phyloP scores from a whole-genome alignment of 2,888 invertebrate genomes.

The Eupeodes latifasciatus region DNA sequence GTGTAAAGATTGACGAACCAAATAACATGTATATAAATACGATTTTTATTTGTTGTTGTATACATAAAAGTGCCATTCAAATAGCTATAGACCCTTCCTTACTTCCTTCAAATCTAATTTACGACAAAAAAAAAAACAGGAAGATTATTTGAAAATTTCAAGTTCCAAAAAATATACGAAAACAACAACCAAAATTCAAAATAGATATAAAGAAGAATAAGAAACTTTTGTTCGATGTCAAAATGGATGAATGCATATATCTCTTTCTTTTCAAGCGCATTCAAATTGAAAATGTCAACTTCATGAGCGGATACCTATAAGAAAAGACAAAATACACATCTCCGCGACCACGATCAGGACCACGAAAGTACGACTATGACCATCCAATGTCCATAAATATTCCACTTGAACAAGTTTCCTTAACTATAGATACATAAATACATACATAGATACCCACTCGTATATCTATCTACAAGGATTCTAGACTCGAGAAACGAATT shows the following conservation, averaged over 20 bases:
- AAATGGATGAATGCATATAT: conserved; percentile 33
- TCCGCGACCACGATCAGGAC: conserved; percentile 50
- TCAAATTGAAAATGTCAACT: conserved; percentile 72
- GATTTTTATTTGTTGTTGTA: too few relatives aligned
- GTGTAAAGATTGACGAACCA: too few relatives aligned
- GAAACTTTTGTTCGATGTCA: conserved; percentile 2
- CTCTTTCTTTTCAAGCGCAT: conserved; percentile 42
- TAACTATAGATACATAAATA: not conserved
- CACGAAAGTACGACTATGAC: not conserved
- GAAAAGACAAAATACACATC: conserved; percentile 55
- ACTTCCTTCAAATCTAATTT: not conserved
- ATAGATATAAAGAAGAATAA: not conserved
- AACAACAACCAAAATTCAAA: not conserved
- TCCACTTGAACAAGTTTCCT: conserved; percentile 65
- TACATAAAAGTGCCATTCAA: too few relatives aligned
- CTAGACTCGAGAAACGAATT: conserved; percentile 31
- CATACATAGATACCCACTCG: not conserved
- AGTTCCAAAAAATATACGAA: not conserved
- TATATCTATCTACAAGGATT: not conserved
- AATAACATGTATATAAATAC: too few relatives aligned
- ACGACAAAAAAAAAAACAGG: not conserved
- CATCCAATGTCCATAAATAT: conserved; percentile 69
- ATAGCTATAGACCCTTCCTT: not conserved
- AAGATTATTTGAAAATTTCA: not conserved
- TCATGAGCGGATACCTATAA: conserved; percentile 43